phyloP scores from a whole-genome alignment of 2,888 invertebrate species.

The Coelogynopora nodosa region DNA sequence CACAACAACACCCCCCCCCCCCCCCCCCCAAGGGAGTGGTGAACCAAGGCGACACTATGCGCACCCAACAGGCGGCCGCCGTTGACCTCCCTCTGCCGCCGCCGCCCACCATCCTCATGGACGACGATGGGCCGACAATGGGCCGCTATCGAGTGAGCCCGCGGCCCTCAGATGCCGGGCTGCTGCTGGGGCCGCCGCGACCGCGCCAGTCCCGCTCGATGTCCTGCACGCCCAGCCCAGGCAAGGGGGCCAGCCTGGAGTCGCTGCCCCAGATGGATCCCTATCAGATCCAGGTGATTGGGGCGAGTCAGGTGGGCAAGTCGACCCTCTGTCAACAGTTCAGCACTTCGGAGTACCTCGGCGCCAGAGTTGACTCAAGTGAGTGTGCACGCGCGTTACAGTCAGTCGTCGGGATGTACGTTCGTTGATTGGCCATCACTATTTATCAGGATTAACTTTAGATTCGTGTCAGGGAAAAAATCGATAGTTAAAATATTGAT shows the following conservation, averaged over 20 bases:
- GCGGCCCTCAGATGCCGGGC: background rate
- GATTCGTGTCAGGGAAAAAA: too few species aligned
- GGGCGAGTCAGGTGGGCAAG: conserved; percentile 70
- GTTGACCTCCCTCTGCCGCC: too few species aligned
- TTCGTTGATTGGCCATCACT: too few species aligned
- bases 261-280: conserved; percentile 48
- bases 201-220: background rate
- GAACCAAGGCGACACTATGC: background rate
- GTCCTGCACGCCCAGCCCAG: background rate
- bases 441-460: too few species aligned
- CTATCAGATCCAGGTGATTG: conserved; percentile 69
- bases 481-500: too few species aligned
- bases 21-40: background rate
- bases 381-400: too few species aligned
- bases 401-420: too few species aligned
- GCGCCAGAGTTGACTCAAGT: conserved; percentile 55
- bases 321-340: conserved; percentile 71
- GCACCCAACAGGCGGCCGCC: background rate
- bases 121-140: background rate
- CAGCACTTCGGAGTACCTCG: conserved; percentile 71
- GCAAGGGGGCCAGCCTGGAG: background rate
- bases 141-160: background rate
- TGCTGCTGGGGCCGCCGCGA: background rate
- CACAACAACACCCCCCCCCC: too few species aligned
- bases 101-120: background rate